Percentiles rank a stretch among this genome's conserved stretches.
Evolutionary conservation across 1,140 invertebrate genomes (phyloP).

Genomic region (Drosophila nasuta): DNA sequence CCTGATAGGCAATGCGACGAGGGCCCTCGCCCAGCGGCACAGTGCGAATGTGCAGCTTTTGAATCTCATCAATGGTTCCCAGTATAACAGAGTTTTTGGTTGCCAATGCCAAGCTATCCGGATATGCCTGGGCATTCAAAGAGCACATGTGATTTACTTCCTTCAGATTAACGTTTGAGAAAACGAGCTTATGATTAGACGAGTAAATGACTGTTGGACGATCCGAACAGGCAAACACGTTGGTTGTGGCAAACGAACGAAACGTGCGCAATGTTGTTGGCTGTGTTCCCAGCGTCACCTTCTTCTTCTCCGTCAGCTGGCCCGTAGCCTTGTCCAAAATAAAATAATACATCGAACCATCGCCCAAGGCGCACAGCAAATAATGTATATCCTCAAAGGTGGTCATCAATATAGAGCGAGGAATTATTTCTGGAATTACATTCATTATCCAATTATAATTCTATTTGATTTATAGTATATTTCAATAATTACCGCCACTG

Average conservation of each 20-base stretch:
- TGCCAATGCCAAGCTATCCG: constrained; percentile 96
- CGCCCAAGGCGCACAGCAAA: constrained; percentile 96
- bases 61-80: constrained; percentile 99
- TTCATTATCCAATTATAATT: constrained; percentile 1
- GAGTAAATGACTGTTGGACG: constrained; percentile 99
- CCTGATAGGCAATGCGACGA: constrained; percentile 97
- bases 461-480: not conserved
- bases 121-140: constrained; percentile 96
- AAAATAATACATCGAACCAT: constrained; percentile 99
- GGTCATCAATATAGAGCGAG: constrained; percentile 97
- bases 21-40: constrained; percentile 97
- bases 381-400: constrained; percentile 97
- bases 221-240: constrained; percentile 99
- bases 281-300: constrained; percentile 98
- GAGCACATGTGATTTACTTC: constrained; percentile 99
- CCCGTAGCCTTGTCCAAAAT: constrained; percentile 91
- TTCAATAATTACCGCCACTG: constrained; percentile 87
- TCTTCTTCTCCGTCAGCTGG: constrained; percentile 92
- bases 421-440: constrained; percentile 93
- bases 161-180: constrained; percentile 99
- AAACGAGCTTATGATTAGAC: constrained; percentile 99
- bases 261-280: constrained; percentile 97
- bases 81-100: constrained; percentile 97
- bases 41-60: constrained; percentile 98
- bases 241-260: constrained; percentile 95